These are phyloP conservation scores for Coregonus ussuriensis DNA, from an alignment of 2,797 vertebrate species.

Conservation along the genomic window DNA sequence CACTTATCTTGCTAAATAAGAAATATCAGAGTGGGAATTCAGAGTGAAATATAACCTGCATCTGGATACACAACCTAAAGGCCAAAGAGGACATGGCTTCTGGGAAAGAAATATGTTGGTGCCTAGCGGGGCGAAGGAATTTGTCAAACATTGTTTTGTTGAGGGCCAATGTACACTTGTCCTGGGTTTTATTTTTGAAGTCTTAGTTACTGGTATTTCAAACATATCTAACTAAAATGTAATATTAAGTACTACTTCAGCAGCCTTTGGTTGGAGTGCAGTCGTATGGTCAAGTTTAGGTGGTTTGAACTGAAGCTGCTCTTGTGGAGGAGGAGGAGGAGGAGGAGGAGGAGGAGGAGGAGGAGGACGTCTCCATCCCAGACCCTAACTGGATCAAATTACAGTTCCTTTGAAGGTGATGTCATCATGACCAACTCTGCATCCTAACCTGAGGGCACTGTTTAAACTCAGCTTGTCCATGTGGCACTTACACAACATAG, in stretches of 20 bases:
- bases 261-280: slow-evolving; percentile 21
- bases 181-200: slow-evolving; percentile 3
- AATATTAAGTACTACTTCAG: not conserved
- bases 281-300: slow-evolving; percentile 22
- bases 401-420: slow-evolving; percentile 31
- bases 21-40: slow-evolving; percentile 5
- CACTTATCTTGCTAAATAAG: slow-evolving; percentile 28
- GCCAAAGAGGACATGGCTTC: slow-evolving; percentile 12
- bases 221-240: slow-evolving; percentile 8
- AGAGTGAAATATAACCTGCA: not conserved
- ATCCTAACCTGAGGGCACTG: slow-evolving; percentile 12
- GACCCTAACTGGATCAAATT: slow-evolving; percentile 18
- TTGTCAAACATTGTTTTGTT: slow-evolving; percentile 30
- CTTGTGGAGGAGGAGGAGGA: not conserved
- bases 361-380: not conserved
- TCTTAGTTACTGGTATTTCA: slow-evolving; percentile 13
- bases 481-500: not conserved
- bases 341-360: too few species aligned
- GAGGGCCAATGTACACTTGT: slow-evolving; percentile 14
- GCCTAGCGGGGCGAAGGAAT: slow-evolving; percentile 5
- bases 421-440: slow-evolving; percentile 19
- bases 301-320: slow-evolving; percentile 8
- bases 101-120: slow-evolving; percentile 6
- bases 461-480: not conserved
- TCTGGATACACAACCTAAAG: not conserved